Conservation (phyloP, 2,888 invertebrate genomes). For the Meandrusa payeni region DNA sequence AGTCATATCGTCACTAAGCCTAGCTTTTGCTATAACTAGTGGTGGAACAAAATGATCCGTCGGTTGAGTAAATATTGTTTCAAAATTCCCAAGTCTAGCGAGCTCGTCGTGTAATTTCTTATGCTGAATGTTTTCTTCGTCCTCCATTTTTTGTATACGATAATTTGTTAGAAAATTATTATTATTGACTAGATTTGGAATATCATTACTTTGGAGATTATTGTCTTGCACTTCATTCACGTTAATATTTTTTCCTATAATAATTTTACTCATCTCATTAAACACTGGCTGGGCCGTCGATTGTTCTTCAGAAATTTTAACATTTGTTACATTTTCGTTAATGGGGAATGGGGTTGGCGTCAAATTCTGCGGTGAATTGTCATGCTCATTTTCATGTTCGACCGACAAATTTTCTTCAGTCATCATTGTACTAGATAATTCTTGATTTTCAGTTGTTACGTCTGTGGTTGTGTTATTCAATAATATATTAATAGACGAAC, state of each 20-base stretch:
- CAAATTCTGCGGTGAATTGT: background rate
- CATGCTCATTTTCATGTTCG: constrained; percentile 45
- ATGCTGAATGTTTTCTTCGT: constrained; percentile 63
- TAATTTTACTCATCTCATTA: constrained; percentile 32
- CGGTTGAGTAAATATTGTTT: constrained; percentile 72
- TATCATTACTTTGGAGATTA: constrained; percentile 61
- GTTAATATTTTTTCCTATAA: constrained; percentile 45
- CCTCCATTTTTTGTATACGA: constrained; percentile 56
- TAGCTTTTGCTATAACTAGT: constrained; percentile 75
- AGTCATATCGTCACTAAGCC: constrained; percentile 73
- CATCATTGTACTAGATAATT: constrained; percentile 45
- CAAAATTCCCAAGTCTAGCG: constrained; percentile 63
- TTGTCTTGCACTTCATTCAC: constrained; percentile 44
- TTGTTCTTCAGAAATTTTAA: background rate
- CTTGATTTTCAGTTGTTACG: constrained; percentile 44
- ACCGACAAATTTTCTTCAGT: constrained; percentile 51
- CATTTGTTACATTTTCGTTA: constrained; percentile 33
- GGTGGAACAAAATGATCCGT: constrained; percentile 77
- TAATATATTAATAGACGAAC: constrained; percentile 36
- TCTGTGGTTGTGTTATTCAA: constrained; percentile 40
- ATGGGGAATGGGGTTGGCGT: background rate
- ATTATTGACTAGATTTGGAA: constrained; percentile 48
- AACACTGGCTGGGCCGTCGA: background rate
- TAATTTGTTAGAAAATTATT: constrained; percentile 50
- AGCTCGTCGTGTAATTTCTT: constrained; percentile 69